A percentile compares a stretch with the other conserved stretches of the same genome.
Evolutionary conservation across 2,888 invertebrate genomes (phyloP).

Genomic region (Eustalomyia histrio): DNA sequence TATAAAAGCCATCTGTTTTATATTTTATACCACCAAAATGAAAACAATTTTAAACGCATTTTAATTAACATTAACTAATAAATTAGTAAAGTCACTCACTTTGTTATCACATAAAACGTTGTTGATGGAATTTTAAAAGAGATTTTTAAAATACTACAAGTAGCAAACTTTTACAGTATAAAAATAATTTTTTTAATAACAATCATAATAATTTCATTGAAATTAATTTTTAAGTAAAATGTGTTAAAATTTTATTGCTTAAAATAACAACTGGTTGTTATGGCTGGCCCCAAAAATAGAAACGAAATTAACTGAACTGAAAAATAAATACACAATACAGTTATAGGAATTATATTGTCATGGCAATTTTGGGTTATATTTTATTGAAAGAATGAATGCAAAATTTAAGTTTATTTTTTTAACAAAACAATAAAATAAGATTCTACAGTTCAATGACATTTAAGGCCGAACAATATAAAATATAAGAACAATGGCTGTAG

Average conservation of each 20-base stretch:
- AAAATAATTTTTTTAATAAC: too few species aligned
- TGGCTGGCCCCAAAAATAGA: conserved; percentile 5
- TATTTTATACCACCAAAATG: background rate
- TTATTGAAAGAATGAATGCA: background rate
- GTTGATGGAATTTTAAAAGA: too few species aligned
- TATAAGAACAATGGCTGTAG: too few species aligned
- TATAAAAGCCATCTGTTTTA: conserved; percentile 24
- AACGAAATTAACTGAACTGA: conserved; percentile 25
- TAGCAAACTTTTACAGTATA: too few species aligned
- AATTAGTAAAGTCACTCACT: conserved; percentile 23
- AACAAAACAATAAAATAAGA: background rate
- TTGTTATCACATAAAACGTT: background rate
- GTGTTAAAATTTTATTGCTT: too few species aligned
- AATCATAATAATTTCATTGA: background rate
- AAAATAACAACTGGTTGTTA: conserved; percentile 29
- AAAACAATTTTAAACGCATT: conserved; percentile 16
- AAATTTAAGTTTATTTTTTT: background rate
- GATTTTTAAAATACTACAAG: too few species aligned
- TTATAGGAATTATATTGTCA: conserved; percentile 8
- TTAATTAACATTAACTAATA: conserved; percentile 38
- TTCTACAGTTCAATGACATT: too few species aligned
- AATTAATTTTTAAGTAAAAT: background rate
- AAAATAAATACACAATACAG: conserved; percentile 4
- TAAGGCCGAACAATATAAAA: too few species aligned
- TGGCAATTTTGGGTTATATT: background rate